Evolutionary conservation across 2,113 vertebrate genomes (phyloP), one percentile per base, ranked within the genome.

Genomic region (Heterotilapia buettikoferi): DNA sequence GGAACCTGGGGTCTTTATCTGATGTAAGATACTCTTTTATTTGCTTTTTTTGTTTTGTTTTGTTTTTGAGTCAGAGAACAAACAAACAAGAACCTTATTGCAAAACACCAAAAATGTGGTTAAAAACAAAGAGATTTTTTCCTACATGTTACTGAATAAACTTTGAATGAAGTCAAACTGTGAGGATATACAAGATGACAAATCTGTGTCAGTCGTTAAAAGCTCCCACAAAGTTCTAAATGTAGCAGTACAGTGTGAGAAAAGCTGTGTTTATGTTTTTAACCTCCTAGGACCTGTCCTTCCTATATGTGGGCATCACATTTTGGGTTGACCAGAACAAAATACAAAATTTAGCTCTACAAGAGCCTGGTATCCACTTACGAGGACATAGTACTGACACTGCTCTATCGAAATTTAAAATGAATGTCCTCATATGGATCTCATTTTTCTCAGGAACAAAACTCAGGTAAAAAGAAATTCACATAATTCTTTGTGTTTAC

Each of bases 71-170:
- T 57, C 24, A 57, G 12, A 57, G 54, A 57, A 57, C 6, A 57
- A 57, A 57, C 0, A 57, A 57, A 14, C 0, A 57, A 26, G 12
- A 57, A 57, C 4, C 0, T 56, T 26, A 26, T 26, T 14, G 0
- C 21, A 57, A 57, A 56, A 26, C 12, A 7, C 54, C 0, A 56
- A 56, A 24, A 26, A 0, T 56, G 21, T 56, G 21, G 54, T 56
- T 6, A 24, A 56, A 19, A 47, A 9, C 6, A 13, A 56, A 13
- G 6, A 10, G 53, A 24, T 53, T 53, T 53, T 33, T 11, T 21
- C 21, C 19, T 53, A 21, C 52, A 21, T 53, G 52, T 21, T 53
- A 53, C 19, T 53, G 3, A 53, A 53, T 0, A 53, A 53, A 53
- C 19, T 53, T 19, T 54, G 53, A 54, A 54, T 54, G 12, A 54